A percentile compares a stretch with the other conserved stretches of the same genome.
These are phyloP conservation scores for Glareola pratincola DNA, from an alignment of 2,113 vertebrate genomes.

Conservation along the genomic window DNA sequence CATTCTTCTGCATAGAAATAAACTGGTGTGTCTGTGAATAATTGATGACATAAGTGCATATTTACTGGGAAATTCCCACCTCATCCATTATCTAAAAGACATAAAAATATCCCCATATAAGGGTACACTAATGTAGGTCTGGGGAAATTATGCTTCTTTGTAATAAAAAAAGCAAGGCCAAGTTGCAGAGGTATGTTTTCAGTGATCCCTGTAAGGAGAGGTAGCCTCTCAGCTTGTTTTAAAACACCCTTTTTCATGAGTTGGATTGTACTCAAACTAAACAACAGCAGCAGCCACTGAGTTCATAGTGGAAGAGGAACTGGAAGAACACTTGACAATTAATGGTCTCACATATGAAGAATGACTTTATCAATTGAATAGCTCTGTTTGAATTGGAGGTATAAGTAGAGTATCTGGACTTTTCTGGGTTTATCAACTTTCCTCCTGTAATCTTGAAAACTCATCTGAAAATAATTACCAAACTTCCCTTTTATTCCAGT, in stretches of 20 bases:
- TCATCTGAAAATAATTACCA: neutral
- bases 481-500: neutral
- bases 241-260: neutral
- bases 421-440: neutral
- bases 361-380: neutral
- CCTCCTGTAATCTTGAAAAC: neutral
- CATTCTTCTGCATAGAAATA: neutral
- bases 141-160: neutral
- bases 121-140: neutral
- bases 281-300: neutral
- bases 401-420: neutral
- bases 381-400: neutral
- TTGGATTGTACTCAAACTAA: neutral
- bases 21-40: neutral
- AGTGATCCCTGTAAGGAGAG: neutral
- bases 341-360: neutral
- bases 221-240: neutral
- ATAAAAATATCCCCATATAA: neutral
- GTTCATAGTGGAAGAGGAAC: neutral
- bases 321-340: neutral
- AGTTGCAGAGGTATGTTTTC: neutral
- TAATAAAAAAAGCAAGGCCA: neutral
- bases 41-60: neutral
- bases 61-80: constrained; percentile 6
- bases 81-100: constrained; percentile 23